These are phyloP conservation scores for Oscheius sp. DNA, from an alignment of 2,888 invertebrate genomes.

Conservation along the genomic window DNA sequence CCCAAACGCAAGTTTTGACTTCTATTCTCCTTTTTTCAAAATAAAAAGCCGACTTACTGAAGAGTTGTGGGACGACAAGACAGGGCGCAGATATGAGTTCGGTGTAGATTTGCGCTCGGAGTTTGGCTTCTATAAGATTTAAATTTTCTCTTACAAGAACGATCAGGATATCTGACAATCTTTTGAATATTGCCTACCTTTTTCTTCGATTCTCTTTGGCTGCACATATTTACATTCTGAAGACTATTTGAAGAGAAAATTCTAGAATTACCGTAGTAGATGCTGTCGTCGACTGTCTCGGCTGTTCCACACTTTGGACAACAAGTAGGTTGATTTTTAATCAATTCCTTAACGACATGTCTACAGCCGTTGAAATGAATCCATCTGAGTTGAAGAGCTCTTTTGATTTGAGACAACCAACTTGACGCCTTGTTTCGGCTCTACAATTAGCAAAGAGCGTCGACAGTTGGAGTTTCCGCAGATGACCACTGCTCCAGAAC, in stretches of 20 bases:
- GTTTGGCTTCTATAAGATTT: too few species aligned
- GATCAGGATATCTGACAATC: too few species aligned
- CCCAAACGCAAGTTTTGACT: not conserved
- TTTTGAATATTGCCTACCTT: too few species aligned
- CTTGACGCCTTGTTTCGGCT: not conserved
- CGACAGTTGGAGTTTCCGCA: not conserved
- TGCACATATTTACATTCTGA: too few species aligned
- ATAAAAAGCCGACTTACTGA: not conserved
- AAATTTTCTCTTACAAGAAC: too few species aligned
- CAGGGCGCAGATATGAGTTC: not conserved
- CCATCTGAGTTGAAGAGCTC: conserved; percentile 2
- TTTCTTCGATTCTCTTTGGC: too few species aligned
- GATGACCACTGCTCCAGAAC: not conserved
- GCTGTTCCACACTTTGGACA: not conserved
- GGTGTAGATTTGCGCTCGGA: too few species aligned
- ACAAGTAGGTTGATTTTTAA: not conserved
- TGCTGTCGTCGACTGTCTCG: not conserved
- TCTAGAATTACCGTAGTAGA: too few species aligned
- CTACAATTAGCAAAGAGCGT: not conserved
- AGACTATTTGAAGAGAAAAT: too few species aligned
- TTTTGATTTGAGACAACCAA: not conserved
- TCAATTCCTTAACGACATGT: not conserved
- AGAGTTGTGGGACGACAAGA: not conserved
- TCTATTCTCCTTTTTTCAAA: not conserved
- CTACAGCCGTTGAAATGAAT: not conserved